These are phyloP conservation scores for Ochropleura leucogaster DNA, from an alignment of 2,888 invertebrate species.

Conservation along the genomic window DNA sequence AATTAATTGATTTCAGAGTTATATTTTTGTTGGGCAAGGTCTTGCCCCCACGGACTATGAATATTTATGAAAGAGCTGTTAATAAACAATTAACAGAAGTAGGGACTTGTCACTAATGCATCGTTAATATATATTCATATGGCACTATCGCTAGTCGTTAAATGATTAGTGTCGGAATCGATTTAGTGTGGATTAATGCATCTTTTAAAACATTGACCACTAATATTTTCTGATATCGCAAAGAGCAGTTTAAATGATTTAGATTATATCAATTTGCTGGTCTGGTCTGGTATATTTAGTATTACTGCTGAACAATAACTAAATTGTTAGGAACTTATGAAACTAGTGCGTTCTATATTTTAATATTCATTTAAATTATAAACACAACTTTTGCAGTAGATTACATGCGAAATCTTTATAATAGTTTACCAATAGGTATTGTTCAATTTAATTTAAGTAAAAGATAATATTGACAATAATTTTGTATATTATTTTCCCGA, in stretches of 20 bases:
- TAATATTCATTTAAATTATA: too few species aligned
- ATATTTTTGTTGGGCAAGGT: conserved; percentile 28
- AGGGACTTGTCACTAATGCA: conserved; percentile 5
- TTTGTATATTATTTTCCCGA: too few species aligned
- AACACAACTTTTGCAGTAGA: too few species aligned
- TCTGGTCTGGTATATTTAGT: too few species aligned
- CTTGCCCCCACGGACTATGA: not conserved
- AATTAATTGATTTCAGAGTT: conserved; percentile 16
- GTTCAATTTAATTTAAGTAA: too few species aligned
- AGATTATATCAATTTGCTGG: too few species aligned
- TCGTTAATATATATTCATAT: conserved; percentile 11
- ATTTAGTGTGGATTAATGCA: not conserved
- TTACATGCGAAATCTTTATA: too few species aligned
- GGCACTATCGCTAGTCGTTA: not conserved
- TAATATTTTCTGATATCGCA: not conserved
- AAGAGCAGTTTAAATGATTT: not conserved
- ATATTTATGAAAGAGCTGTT: conserved; percentile 22
- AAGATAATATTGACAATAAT: too few species aligned
- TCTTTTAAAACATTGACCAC: not conserved
- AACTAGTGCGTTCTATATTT: too few species aligned
- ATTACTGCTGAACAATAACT: too few species aligned
- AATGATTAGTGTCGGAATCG: not conserved
- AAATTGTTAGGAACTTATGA: too few species aligned
- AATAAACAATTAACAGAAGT: conserved; percentile 7
- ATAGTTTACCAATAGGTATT: too few species aligned